Conservation (phyloP, 2,888 invertebrate species). For the Drosophila birchii region DNA sequence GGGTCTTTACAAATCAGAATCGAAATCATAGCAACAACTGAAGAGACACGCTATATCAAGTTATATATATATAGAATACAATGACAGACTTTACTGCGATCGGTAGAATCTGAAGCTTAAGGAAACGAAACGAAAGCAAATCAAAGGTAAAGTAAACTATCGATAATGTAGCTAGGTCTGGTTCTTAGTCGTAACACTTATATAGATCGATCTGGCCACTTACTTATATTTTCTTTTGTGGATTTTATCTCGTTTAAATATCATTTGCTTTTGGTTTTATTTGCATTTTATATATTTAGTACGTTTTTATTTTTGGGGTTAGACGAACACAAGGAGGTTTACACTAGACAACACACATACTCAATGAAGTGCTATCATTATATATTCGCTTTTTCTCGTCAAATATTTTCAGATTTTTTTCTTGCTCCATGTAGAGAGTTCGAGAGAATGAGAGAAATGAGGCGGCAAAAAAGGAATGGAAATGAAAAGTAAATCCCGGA, state of each 20-base stretch:
- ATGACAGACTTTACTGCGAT: slow-evolving; percentile 36
- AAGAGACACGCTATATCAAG: slow-evolving; percentile 73
- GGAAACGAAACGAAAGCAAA: slow-evolving; percentile 74
- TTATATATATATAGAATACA: slow-evolving; percentile 49
- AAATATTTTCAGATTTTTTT: slow-evolving; percentile 48
- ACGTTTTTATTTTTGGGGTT: slow-evolving; percentile 85
- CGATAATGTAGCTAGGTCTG: slow-evolving; percentile 44
- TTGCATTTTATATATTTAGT: slow-evolving; percentile 43
- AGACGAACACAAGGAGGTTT: slow-evolving; percentile 95
- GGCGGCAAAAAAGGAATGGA: slow-evolving; percentile 53
- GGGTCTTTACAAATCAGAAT: slow-evolving; percentile 27
- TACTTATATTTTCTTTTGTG: slow-evolving; percentile 16
- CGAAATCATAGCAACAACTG: slow-evolving; percentile 76
- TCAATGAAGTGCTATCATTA: slow-evolving; percentile 85
- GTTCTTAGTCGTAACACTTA: slow-evolving; percentile 36
- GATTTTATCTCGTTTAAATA: slow-evolving; percentile 39
- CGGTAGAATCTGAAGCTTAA: slow-evolving; percentile 21
- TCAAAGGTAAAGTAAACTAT: slow-evolving; percentile 65
- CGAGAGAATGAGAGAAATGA: slow-evolving; percentile 54
- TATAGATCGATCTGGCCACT: slow-evolving; percentile 24
- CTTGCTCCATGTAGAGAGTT: slow-evolving; percentile 53
- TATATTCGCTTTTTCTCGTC: slow-evolving; percentile 79
- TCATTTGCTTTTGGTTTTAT: slow-evolving; percentile 59
- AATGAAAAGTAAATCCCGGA: slow-evolving; percentile 38
- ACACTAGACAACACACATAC: slow-evolving; percentile 95